Evolutionary conservation across 2,113 vertebrate genomes (phyloP).

Genomic region (Pyrgilauda ruficollis): DNA sequence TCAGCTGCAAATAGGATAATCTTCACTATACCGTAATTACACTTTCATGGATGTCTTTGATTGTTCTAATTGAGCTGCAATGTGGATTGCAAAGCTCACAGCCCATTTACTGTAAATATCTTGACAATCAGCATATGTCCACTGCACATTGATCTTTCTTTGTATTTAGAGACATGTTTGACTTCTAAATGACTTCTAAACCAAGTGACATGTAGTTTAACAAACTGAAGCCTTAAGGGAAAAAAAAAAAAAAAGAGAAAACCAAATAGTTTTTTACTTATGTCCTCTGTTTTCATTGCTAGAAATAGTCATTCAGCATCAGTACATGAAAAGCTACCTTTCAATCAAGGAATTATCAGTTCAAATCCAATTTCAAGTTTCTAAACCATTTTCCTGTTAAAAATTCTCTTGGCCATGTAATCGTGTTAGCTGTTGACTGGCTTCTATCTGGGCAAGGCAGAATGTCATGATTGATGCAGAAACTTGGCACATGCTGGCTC

Average conservation of each 20-base stretch:
- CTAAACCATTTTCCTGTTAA: conserved; percentile 51
- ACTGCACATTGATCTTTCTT: background rate
- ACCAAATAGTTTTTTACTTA: background rate
- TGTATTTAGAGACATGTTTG: background rate
- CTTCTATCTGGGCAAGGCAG: conserved; percentile 27
- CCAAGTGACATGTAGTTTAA: background rate
- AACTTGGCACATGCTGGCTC: conserved; percentile 7
- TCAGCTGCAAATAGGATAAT: background rate
- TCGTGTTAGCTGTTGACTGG: conserved; percentile 20
- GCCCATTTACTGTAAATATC: background rate
- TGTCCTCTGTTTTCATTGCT: background rate
- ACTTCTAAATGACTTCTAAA: background rate
- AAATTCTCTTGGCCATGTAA: conserved; percentile 44
- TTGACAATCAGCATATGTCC: background rate
- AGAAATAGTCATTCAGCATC: background rate
- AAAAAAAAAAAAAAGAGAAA: background rate
- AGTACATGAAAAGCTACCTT: background rate
- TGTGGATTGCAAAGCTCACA: background rate
- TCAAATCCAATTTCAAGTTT: conserved; percentile 58
- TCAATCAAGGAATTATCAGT: conserved; percentile 35
- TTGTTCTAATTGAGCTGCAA: background rate
- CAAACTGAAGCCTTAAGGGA: background rate
- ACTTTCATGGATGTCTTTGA: background rate
- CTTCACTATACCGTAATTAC: background rate
- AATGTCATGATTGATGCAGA: conserved; percentile 35